Conservation (phyloP, 2,888 invertebrate genomes). For the Spisula solida region DNA sequence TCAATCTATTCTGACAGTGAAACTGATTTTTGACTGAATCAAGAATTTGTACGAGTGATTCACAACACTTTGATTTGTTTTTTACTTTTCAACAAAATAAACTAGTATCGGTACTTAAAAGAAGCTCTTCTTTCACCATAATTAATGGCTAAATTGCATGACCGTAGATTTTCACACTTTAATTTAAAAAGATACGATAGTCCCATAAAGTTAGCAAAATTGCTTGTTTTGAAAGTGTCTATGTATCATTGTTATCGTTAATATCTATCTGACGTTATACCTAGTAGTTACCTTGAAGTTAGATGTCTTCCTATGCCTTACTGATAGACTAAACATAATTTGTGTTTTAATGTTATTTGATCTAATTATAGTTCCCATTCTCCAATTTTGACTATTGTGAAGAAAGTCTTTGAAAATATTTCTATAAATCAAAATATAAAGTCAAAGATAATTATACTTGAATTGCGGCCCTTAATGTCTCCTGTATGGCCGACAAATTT, state of each 20-base stretch:
- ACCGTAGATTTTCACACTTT: slow-evolving; percentile 5
- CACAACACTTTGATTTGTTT: not conserved
- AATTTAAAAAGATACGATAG: not conserved
- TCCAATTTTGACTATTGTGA: not conserved
- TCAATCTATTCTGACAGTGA: too few species aligned
- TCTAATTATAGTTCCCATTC: not conserved
- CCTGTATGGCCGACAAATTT: not conserved
- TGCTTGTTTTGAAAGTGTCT: not conserved
- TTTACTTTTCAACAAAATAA: too few species aligned
- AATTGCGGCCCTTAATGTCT: not conserved
- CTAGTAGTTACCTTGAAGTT: not conserved
- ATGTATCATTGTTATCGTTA: not conserved
- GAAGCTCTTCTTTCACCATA: not conserved
- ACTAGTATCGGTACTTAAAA: not conserved
- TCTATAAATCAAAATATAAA: slow-evolving; percentile 19
- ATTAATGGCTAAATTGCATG: slow-evolving; percentile 11
- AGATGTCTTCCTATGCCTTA: not conserved
- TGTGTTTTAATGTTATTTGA: not conserved
- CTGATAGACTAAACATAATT: not conserved
- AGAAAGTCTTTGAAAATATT: not conserved
- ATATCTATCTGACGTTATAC: not conserved
- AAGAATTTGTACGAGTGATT: too few species aligned
- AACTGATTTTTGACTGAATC: too few species aligned
- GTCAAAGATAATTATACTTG: not conserved
- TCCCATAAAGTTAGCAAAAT: not conserved